phyloP scores from a whole-genome alignment of 2,797 vertebrate genomes.

The Momotus momota region DNA sequence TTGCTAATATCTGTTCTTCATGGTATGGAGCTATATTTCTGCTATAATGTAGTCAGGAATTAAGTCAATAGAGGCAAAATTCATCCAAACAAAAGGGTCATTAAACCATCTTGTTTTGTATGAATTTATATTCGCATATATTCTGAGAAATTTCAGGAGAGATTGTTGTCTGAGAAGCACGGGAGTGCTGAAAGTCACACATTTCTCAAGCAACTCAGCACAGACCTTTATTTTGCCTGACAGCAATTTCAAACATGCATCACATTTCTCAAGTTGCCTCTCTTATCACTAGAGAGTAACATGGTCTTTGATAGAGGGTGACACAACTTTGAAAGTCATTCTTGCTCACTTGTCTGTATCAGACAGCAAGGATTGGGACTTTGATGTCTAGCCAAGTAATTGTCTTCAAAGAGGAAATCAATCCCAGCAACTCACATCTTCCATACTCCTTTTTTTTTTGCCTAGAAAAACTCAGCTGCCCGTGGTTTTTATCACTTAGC shows the following conservation, averaged over 20 bases:
- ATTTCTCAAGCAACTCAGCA: neutral
- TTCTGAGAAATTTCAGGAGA: neutral
- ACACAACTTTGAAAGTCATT: conserved; percentile 67
- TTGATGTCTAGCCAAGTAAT: conserved; percentile 60
- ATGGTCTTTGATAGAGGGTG: conserved; percentile 45
- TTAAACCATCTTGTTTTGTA: neutral
- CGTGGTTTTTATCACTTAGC: neutral
- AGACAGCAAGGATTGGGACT: conserved; percentile 21
- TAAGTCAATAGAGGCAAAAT: neutral
- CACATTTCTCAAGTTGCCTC: conserved; percentile 31
- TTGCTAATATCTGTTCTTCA: neutral
- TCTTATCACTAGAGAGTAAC: conserved; percentile 62
- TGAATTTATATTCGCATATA: neutral
- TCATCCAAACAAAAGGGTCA: neutral
- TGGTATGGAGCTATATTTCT: neutral
- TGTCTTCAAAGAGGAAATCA: conserved; percentile 16
- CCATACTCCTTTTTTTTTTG: neutral
- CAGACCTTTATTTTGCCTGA: neutral
- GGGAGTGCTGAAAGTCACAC: neutral
- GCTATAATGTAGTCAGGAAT: neutral
- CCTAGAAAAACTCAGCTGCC: neutral
- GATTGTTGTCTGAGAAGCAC: neutral
- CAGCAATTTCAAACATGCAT: conserved; percentile 46
- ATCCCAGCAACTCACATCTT: neutral
- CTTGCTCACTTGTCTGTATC: conserved; percentile 29